Conservation (phyloP, 2,113 vertebrate genomes). For the Grus americana region DNA sequence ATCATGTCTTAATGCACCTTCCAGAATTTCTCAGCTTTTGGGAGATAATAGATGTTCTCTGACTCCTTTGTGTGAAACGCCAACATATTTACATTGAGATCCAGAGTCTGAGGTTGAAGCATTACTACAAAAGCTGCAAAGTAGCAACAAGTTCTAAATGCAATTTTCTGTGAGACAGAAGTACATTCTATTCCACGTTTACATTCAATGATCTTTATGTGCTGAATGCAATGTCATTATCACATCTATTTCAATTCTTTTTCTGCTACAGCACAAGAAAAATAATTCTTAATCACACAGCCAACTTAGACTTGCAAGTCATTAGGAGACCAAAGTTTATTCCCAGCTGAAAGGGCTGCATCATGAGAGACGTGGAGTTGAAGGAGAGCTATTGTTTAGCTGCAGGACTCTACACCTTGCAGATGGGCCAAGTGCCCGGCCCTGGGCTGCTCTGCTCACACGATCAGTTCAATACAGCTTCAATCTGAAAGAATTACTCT, state of each 20-base stretch:
- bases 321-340: neutral
- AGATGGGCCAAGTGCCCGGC: neutral
- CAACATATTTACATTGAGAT: conserved; percentile 59
- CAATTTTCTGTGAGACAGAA: conserved; percentile 52
- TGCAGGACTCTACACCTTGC: neutral
- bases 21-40: conserved; percentile 17
- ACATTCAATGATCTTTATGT: conserved; percentile 49
- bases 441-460: neutral
- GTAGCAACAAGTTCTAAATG: conserved; percentile 49
- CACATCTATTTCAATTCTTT: conserved; percentile 52
- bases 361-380: neutral
- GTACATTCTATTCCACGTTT: conserved; percentile 37
- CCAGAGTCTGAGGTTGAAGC: conserved; percentile 17
- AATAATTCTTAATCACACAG: conserved; percentile 31
- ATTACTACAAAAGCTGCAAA: conserved; percentile 43
- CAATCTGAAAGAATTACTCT: neutral
- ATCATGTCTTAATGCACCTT: neutral
- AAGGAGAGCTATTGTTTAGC: neutral
- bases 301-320: neutral
- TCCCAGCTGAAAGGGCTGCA: neutral
- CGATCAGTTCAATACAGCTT: neutral
- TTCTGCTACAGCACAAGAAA: conserved; percentile 14
- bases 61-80: conserved; percentile 41
- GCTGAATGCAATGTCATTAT: conserved; percentile 53
- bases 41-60: conserved; percentile 40